These are phyloP conservation scores for Scalopus aquaticus DNA, from an alignment of 2,113 vertebrate species.

Conservation along the genomic window DNA sequence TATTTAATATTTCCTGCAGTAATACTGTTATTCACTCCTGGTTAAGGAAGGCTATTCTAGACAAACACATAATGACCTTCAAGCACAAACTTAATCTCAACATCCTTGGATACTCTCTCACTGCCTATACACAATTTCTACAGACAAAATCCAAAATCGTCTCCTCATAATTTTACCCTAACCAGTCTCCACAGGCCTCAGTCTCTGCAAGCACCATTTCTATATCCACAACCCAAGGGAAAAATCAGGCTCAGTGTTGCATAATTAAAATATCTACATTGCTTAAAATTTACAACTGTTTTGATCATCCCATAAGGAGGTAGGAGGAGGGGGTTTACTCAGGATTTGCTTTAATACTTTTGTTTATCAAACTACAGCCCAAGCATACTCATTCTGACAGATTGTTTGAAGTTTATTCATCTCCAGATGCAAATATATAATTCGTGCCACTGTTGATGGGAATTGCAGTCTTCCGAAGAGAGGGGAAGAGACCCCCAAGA, in stretches of 20 bases:
- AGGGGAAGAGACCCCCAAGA: constrained; percentile 24
- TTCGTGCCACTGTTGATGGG: constrained; percentile 71
- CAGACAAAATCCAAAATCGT: constrained; percentile 1
- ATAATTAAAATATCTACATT: constrained; percentile 25
- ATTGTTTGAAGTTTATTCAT: constrained; percentile 61
- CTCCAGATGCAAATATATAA: constrained; percentile 42
- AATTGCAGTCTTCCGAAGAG: constrained; percentile 35
- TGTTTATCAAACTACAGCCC: constrained; percentile 44
- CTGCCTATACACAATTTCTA: neutral
- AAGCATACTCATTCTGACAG: constrained; percentile 49
- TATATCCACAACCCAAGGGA: neutral
- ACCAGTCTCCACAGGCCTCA: neutral
- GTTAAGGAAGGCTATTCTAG: neutral
- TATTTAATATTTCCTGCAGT: neutral
- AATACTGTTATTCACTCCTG: neutral
- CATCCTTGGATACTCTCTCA: neutral
- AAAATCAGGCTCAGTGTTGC: neutral
- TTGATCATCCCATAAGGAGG: constrained; percentile 33
- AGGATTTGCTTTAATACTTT: constrained; percentile 37
- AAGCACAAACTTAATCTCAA: neutral
- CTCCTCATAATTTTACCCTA: constrained; percentile 27
- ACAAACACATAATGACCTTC: neutral
- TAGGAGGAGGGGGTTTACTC: neutral
- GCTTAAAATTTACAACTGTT: constrained; percentile 56
- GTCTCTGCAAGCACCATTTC: neutral